Conservation (phyloP, 2,113 vertebrate species). For the Tichodroma muraria region DNA sequence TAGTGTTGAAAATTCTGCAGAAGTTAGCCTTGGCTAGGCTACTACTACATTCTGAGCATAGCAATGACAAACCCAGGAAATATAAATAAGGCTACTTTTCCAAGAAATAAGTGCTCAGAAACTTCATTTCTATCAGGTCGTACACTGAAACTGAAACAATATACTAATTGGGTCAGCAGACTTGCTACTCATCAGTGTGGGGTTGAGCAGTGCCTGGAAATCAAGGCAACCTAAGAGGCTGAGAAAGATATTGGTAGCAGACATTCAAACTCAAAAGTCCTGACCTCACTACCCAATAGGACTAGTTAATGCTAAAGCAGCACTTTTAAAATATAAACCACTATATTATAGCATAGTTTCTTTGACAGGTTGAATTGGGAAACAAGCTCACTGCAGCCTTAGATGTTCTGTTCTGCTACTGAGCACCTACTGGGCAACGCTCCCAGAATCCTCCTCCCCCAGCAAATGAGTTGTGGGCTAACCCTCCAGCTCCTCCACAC, state of each 20-base stretch:
- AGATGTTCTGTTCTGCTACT: neutral
- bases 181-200: neutral
- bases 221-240: neutral
- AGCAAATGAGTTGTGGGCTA: accelerated
- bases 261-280: neutral
- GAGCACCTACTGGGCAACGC: neutral
- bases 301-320: neutral
- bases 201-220: neutral
- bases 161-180: neutral
- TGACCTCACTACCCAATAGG: neutral
- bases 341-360: neutral
- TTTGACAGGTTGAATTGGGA: neutral
- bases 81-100: neutral
- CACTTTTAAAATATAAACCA: neutral
- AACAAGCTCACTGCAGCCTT: neutral
- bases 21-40: neutral
- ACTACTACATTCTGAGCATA: neutral
- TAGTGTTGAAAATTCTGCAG: neutral
- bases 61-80: neutral
- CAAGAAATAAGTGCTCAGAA: neutral
- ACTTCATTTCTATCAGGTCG: neutral
- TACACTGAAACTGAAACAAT: neutral
- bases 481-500: no score
- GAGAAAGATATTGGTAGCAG: neutral
- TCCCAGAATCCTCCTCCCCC: neutral